Evolutionary conservation across 2,888 invertebrate species (phyloP), one percentile per base, ranked within the genome.

Genomic region (Sepiola atlantica): DNA sequence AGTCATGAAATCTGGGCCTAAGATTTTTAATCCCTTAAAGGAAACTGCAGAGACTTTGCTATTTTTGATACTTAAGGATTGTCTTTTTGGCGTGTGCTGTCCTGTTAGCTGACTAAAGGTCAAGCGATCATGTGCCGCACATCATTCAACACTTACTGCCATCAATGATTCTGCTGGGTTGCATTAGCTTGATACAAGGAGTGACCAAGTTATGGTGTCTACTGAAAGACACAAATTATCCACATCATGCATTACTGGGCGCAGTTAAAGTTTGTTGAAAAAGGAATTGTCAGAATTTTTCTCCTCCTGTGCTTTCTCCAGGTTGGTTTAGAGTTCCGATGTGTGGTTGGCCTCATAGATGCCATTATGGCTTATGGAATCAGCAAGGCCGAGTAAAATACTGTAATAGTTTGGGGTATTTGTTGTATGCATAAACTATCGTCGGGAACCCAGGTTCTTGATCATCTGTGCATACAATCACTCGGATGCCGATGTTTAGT

Each of bases 121-220:
- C 77, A 77, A 28, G n/a, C n/a, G n/a, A 14, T 77, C 28, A n/a
- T n/a, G 77, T 14, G 77, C 18, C 10, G n/a, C 16, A n/a, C 28
- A n/a, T n/a, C n/a, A n/a, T n/a, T 77, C 14, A 16, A 77, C n/a
- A 77, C 77, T 77, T n/a, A 77, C 77, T 77, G 77, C 28, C 77
- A 77, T 77, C 77, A 77, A n/a, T 14, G n/a, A 77, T 77, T 77
- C 77, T 77, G 77, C n/a, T 77, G 77, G 0, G 6, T n/a, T 77
- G n/a, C 77, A 77, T 77, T 77, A n/a, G 77, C 77, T n/a, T 77
- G 28, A 77, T 77, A n/a, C n/a, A 77, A 77, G 77, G 77, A 77
- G 77, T 77, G 77, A 77, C 77, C 14, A n/a, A 77, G 18, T 77
- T n/a, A 14, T 28, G n/a, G 77, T 28, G 77, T n/a, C 16, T 77